Conservation (phyloP, 1,140 invertebrate species). For the Oreohelix idahoensis region DNA sequence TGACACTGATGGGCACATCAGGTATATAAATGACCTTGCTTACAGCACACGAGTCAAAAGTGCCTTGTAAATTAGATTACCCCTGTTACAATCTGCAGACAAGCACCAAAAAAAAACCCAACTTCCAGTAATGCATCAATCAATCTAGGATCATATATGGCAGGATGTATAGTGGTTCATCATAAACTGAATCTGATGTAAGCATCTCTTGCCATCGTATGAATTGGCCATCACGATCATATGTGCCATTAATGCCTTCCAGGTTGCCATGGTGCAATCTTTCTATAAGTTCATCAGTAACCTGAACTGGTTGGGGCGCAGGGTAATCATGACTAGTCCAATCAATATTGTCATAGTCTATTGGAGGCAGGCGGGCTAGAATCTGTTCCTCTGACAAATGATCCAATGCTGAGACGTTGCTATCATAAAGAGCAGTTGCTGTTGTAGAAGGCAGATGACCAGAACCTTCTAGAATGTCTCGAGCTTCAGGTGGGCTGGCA, state of each 20-base stretch:
- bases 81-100: not conserved
- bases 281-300: conserved; percentile 72
- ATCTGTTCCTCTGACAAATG: conserved; percentile 59
- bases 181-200: conserved; percentile 80
- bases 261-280: conserved; percentile 73
- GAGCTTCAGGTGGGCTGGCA: conserved; percentile 27
- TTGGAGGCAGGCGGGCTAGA: conserved; percentile 76
- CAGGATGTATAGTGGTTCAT: conserved; percentile 86
- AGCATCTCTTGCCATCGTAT: conserved; percentile 87
- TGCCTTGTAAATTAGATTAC: too few relatives aligned
- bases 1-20: too few relatives aligned
- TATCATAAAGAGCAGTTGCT: conserved; percentile 7
- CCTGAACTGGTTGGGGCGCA: conserved; percentile 49
- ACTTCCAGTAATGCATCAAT: not conserved
- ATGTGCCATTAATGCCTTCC: conserved; percentile 79
- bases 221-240: conserved; percentile 78
- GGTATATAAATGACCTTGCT: too few relatives aligned
- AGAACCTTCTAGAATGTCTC: conserved; percentile 27
- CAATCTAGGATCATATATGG: conserved; percentile 81
- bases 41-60: too few relatives aligned
- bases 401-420: conserved; percentile 2
- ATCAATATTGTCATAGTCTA: conserved; percentile 76
- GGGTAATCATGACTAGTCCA: conserved; percentile 44
- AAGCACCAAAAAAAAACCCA: not conserved
- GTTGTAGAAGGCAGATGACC: conserved; percentile 16